Base-by-base conservation (phyloP, 2,797 vertebrate genomes). In the Lutjanus campechanus region DNA sequence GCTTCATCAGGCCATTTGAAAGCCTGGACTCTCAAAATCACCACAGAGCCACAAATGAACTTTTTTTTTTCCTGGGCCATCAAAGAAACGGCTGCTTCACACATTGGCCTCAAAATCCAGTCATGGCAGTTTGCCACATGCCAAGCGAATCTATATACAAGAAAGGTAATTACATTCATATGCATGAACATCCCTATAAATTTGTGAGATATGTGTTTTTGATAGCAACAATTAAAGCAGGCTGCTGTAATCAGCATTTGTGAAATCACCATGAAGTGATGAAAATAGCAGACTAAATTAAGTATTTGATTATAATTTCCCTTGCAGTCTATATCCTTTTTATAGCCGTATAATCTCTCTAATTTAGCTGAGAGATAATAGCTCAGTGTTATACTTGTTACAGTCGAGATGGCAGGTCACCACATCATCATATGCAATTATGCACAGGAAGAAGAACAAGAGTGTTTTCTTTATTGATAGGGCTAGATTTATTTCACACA, bases 191-290 rank as follows among this genome's bases (percentile, higher is more conserved):
- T 40, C 4, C 7, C 15, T 60, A 51, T 11, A 51, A 12, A 53
- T 72, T 22, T 44, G 22, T 63, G 36, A 53, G 44, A 54, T 68
- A 25, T 78, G 19, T 64, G 41, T 59, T 76, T 71, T 70, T 73
- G 36, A 77, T 61, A 59, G 56, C n/a, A 50, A 41, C 29, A 60
- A 56, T 87, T 68, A 54, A 64, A 74, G 17, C 44, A 12, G 0
- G 4, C 25, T 12, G 74, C 50, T 73, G 41, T 77, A 78, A 73
- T 83, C 62, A 73, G 22, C 12, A 3, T 69, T 76, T 70, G 62
- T 76, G 69, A 67, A 86, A 77, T 82, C 36, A 22, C 76, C 54
- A 65, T 77, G 67, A 82, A 86, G 68, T 60, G 76, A 78, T 85
- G 64, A 63, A 76, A 78, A 77, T 73, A 51, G 44, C 49, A 44